Base-by-base conservation (phyloP, 2,797 vertebrate genomes). In the Microctenopoma steveboyesi region DNA sequence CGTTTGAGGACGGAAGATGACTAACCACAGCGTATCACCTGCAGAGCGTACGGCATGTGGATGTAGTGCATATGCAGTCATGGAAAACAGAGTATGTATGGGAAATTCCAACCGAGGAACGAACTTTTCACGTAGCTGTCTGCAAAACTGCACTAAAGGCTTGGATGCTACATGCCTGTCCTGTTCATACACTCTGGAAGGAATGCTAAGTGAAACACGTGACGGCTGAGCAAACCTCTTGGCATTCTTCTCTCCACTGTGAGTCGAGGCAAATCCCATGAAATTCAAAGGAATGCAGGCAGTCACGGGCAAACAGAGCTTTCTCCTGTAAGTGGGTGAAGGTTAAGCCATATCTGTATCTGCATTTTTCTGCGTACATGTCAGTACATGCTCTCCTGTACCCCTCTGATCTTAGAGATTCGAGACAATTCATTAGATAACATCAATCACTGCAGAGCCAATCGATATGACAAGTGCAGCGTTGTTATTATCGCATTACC, bases 1-100 rank as follows among this genome's bases (percentile, higher is more conserved):
- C 69, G 54, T 55, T n/a, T 77, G 28, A 67, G 33, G 49, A 70
- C 83, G 88, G 90, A 92, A 90, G 87, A 83, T 72, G 72, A 74
- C 85, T 76, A 88, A 91, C 84, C 86, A 69, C 88, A 82, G 12
- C n/a, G 54, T 12, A 42, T 85, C 84, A 87, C 84, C 87, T 87
- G 72, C 75, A 64, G 62, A 60, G 58, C n/a, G 51, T 35, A n/a
- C 10, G 10, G 46, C 7, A 18, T 59, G 58, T 37, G 59, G 55
- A 61, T 71, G 62, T 25, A 16, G 43, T 25, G 48, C 25, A 47
- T 11, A 8, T 48, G 37, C 52, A 52, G 33, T 52, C 48, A 30
- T 35, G n/a, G 7, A 39, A 59, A 67, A 39, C 27, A 6, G 51
- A 5, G 15, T 25, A 13, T 7, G 9, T 25, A 13, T 5, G 7